Evolutionary conservation across 1,140 invertebrate genomes (phyloP).

Genomic region (Drosophila azteca): DNA sequence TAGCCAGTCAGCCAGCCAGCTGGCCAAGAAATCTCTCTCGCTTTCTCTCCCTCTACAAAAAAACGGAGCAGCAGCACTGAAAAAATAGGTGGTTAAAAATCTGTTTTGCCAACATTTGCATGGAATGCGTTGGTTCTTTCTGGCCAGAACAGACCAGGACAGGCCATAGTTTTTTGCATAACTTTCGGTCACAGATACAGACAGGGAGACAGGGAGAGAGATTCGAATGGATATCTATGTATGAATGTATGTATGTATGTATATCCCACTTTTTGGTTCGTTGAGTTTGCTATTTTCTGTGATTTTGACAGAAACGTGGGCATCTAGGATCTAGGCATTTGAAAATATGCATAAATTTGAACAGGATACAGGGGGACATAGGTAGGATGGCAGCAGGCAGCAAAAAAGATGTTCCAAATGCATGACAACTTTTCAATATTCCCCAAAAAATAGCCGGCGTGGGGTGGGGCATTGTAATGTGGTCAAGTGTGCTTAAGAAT

Average conservation of each 20-base stretch:
- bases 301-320: slow-evolving; percentile 70
- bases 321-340: slow-evolving; percentile 16
- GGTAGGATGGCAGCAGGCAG: slow-evolving; percentile 23
- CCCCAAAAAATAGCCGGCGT: slow-evolving; percentile 1
- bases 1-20: slow-evolving; percentile 52
- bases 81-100: slow-evolving; percentile 72
- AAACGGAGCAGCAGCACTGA: slow-evolving; percentile 13
- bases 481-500: slow-evolving; percentile 70
- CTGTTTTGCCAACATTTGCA: slow-evolving; percentile 79
- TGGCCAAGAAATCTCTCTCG: slow-evolving; percentile 58
- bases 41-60: slow-evolving; percentile 25
- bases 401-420: slow-evolving; percentile 20
- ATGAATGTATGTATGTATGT: too few species aligned
- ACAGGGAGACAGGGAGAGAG: slow-evolving; percentile 30
- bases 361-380: slow-evolving; percentile 6
- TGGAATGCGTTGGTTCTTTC: slow-evolving; percentile 63
- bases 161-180: slow-evolving; percentile 72
- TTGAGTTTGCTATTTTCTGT: slow-evolving; percentile 54
- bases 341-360: slow-evolving; percentile 55
- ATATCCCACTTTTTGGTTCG: slow-evolving; percentile 76
- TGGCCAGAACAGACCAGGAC: slow-evolving; percentile 1
- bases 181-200: slow-evolving; percentile 52
- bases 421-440: slow-evolving; percentile 50
- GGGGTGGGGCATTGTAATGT: slow-evolving; percentile 42
- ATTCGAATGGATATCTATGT: slow-evolving; percentile 36